Conservation (phyloP, 2,113 vertebrate species). For the Larimichthys crocea region DNA sequence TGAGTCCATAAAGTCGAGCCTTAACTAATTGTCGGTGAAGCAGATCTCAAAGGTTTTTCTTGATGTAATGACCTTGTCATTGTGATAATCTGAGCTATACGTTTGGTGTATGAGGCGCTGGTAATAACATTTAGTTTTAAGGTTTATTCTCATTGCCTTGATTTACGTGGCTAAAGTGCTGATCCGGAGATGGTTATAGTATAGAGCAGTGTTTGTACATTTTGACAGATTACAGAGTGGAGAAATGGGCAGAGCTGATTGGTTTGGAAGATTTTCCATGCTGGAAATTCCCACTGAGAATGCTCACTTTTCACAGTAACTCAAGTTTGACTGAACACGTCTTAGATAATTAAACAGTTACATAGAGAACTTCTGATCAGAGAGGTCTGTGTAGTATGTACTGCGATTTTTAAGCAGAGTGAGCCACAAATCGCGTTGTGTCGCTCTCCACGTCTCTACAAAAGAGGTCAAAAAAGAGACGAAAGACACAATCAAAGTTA, state of each 20-base stretch:
- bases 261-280: slow-evolving; percentile 24
- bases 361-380: not conserved
- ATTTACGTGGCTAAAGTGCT: slow-evolving; percentile 10
- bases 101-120: not conserved
- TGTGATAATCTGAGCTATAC: not conserved
- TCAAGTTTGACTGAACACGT: not conserved
- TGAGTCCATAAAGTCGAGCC: not conserved
- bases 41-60: not conserved
- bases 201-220: not conserved
- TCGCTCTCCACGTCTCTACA: too few relatives aligned
- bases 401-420: too few relatives aligned
- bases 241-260: slow-evolving; percentile 23
- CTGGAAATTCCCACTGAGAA: not conserved
- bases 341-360: not conserved
- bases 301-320: not conserved
- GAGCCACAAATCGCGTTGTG: too few relatives aligned
- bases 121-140: slow-evolving; percentile 18
- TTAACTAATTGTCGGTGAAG: not conserved
- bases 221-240: slow-evolving; percentile 45
- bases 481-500: not conserved
- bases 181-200: slow-evolving; percentile 8
- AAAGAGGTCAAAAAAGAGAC: too few relatives aligned
- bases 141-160: not conserved
- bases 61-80: slow-evolving; percentile 3
- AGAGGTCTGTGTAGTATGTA: too few relatives aligned